Conservation (phyloP, 2,888 invertebrate genomes). For the Zeuzera pyrina region DNA sequence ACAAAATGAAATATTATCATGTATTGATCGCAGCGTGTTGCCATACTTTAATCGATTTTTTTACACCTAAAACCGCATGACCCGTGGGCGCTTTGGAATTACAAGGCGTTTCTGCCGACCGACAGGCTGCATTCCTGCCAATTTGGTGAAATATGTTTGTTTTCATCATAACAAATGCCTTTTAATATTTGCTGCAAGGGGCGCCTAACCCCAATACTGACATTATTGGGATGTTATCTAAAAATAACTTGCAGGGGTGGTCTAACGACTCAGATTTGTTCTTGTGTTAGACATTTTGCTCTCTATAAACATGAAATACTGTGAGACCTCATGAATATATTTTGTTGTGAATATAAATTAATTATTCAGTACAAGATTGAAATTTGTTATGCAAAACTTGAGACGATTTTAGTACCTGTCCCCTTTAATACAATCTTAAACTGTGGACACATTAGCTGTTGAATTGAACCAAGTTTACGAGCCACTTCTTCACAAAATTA, state of each 20-base stretch:
- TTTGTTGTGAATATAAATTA: too few species aligned
- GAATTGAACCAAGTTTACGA: slow-evolving; percentile 35
- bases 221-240: slow-evolving; percentile 47
- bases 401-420: slow-evolving; percentile 25
- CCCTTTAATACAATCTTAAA: too few species aligned
- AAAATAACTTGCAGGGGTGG: slow-evolving; percentile 60
- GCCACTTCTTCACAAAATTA: slow-evolving; percentile 36
- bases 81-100: slow-evolving; percentile 60
- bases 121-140: slow-evolving; percentile 39
- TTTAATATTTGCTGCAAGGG: slow-evolving; percentile 36
- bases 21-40: slow-evolving; percentile 70
- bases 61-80: slow-evolving; percentile 70
- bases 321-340: too few species aligned
- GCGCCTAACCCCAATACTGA: slow-evolving; percentile 29
- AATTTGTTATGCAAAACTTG: slow-evolving; percentile 48
- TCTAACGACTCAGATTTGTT: slow-evolving; percentile 32
- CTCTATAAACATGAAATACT: too few species aligned
- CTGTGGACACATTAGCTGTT: slow-evolving; percentile 24
- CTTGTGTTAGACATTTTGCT: slow-evolving; percentile 21
- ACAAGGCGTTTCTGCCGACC: slow-evolving; percentile 64
- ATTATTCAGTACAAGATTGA: too few species aligned
- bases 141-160: slow-evolving; percentile 66
- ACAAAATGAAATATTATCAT: slow-evolving; percentile 65
- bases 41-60: slow-evolving; percentile 69
- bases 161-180: slow-evolving; percentile 55